These are phyloP conservation scores for Amphipoea lucens DNA, from an alignment of 2,888 invertebrate genomes.

Conservation along the genomic window DNA sequence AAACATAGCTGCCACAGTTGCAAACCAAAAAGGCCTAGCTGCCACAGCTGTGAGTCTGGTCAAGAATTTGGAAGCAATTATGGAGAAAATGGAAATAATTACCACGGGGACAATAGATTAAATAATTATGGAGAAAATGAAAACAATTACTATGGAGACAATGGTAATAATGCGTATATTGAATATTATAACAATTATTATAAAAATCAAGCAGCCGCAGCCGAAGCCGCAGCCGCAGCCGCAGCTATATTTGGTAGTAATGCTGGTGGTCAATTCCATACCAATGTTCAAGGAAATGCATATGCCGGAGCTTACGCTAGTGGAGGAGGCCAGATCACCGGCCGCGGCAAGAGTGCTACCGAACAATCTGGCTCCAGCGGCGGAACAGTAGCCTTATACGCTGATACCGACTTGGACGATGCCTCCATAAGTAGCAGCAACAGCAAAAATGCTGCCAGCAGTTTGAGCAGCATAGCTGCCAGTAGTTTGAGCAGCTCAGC, in stretches of 20 bases:
- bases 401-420: constrained; percentile 11
- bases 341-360: neutral
- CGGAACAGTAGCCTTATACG: neutral
- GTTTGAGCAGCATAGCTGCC: neutral
- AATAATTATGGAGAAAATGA: neutral
- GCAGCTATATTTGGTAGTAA: neutral
- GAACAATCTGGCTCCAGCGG: constrained; percentile 2
- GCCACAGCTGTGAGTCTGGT: neutral
- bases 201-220: neutral
- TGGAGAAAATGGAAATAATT: neutral
- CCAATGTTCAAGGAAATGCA: neutral
- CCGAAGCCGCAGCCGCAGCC: neutral
- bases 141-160: neutral
- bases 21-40: neutral
- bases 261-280: neutral
- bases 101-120: neutral
- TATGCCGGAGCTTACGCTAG: neutral
- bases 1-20: neutral
- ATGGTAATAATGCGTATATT: neutral
- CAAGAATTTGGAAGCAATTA: neutral
- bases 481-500: neutral
- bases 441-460: neutral
- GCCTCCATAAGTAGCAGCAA: neutral
- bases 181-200: constrained; percentile 35
- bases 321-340: neutral